Percentiles rank a stretch among this genome's conserved stretches.
Conservation (phyloP, 2,888 invertebrate genomes). For the Proisotoma minuta region DNA sequence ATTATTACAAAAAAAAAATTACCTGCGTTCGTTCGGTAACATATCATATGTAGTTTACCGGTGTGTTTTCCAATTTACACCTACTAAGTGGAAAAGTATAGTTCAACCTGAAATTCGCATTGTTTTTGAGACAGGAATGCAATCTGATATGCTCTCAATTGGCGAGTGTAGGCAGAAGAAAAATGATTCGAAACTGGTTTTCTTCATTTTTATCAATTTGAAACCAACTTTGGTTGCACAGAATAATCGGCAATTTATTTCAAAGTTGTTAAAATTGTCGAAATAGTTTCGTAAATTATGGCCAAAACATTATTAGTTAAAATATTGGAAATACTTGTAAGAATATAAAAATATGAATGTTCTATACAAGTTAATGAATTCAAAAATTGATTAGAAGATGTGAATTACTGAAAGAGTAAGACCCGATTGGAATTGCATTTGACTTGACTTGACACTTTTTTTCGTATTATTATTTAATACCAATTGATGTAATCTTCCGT, state of each 20-base stretch:
- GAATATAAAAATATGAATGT: no score
- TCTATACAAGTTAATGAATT: no score
- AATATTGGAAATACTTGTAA: no score
- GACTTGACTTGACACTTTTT: no score
- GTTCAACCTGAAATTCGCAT: background rate
- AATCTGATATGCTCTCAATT: background rate
- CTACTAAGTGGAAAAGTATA: background rate
- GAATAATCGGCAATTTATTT: conserved; percentile 14
- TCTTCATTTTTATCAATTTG: conserved; percentile 12
- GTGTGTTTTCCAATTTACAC: background rate
- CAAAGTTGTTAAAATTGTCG: conserved; percentile 18
- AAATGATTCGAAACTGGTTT: conserved; percentile 7
- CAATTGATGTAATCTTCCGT: no score
- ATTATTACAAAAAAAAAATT: background rate
- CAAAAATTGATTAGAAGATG: no score
- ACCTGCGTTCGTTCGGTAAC: background rate
- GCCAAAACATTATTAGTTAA: background rate
- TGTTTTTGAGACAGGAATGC: background rate
- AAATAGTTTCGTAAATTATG: conserved; percentile 11
- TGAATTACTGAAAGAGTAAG: no score
- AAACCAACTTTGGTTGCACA: conserved; percentile 4
- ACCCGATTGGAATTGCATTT: no score
- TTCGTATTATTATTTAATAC: no score
- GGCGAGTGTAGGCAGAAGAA: background rate
- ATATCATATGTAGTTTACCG: background rate